phyloP scores from a whole-genome alignment of 2,113 vertebrate species.

The Heterocephalus glaber region DNA sequence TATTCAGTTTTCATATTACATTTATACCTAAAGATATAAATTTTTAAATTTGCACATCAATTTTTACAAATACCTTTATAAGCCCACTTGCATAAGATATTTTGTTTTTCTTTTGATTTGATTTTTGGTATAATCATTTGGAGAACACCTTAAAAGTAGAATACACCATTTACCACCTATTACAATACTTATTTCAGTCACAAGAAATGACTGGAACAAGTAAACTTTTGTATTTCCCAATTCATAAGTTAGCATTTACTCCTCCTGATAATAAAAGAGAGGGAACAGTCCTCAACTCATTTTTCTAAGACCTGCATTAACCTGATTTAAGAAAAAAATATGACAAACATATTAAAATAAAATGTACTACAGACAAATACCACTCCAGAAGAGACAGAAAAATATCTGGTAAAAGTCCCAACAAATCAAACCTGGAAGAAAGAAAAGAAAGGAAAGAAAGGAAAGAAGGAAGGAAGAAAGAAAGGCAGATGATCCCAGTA shows the following conservation, averaged over 20 bases:
- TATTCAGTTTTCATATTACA: background rate
- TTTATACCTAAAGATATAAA: background rate
- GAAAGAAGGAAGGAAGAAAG: background rate
- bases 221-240: background rate
- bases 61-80: constrained; percentile 1
- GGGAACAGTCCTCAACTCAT: background rate
- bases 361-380: background rate
- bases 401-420: background rate
- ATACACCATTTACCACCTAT: background rate
- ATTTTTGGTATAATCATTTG: constrained; percentile 5
- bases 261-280: background rate
- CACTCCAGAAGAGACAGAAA: background rate
- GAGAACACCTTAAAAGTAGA: background rate
- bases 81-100: background rate
- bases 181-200: constrained; percentile 49
- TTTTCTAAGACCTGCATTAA: background rate
- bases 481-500: background rate
- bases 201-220: background rate
- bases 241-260: background rate
- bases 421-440: background rate
- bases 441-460: background rate
- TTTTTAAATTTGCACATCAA: background rate
- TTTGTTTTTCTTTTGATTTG: constrained; percentile 30
- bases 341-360: background rate
- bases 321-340: background rate